Base-by-base conservation (phyloP, 2,888 invertebrate species). In the Caenorhabditis drosophilae region DNA sequence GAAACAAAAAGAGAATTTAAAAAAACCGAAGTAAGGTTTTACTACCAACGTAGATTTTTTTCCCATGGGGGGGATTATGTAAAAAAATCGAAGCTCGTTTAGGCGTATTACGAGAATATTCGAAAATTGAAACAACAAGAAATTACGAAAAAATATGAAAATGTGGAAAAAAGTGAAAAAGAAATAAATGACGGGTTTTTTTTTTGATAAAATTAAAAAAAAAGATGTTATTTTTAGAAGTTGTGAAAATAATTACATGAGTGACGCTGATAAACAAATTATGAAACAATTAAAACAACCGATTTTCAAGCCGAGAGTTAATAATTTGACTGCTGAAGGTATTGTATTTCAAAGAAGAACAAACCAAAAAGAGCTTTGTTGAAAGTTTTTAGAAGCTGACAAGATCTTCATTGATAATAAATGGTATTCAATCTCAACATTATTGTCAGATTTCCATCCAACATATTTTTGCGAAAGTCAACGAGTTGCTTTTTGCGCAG, bases 401-500 rank as follows among this genome's bases (percentile, higher is more conserved):
- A 26, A 34, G 15, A 63, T 75, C 15, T 16, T 31, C 12, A 66
- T 75, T 40, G 35, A 46, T 15, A 51, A 54, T 2, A 46, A 50
- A 46, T 45, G 26, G 34, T 75, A 71, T 41, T 15, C 42, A 2
- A 51, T 73, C 18, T 60, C 50, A 0, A 48, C 27, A 9, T 31
- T 75, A 20, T 49, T 50, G 75, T 83, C 16, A 72, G 80, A 2
- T 82, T 89, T 40, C 84, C 85, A 34, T 84, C 50, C 69, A 9
- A 48, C 27, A 0, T 31, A 52, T 9, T 40, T 92, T 2, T 90
- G 92, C 82, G 82, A 85, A 6, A 88, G 89, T 0, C 92, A 92
- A 84, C 84, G 87, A 61, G 81, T 84, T 35, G 92, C 92, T 0
- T 89, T 89, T 76, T 86, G 87, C 72, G 87, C 88, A 31, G 90